Evolutionary conservation across 2,797 vertebrate genomes (phyloP), one percentile per base, ranked within the genome.

Genomic region (Sebastes goodei): DNA sequence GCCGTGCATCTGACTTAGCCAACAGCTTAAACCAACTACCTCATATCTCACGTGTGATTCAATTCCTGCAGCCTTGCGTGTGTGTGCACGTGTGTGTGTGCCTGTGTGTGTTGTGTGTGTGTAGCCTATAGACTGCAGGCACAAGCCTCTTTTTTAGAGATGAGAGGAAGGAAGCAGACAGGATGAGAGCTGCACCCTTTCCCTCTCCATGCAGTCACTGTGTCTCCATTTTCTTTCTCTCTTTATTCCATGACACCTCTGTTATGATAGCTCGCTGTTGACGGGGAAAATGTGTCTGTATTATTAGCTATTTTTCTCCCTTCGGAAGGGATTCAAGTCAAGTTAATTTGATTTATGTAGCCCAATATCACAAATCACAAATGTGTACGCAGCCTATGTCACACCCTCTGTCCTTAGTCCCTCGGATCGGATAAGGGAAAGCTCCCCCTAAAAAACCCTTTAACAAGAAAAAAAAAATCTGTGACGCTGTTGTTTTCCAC

Each of bases 131-230:
- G 56, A n/a, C 71, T 85, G 82, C 74, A 81, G 64, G 46, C 42
- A 49, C 65, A 77, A 74, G 81, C 82, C 87, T 83, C 80, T 90
- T 89, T 89, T 90, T 92, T 92, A 90, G 85, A 89, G 94, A 93
- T 90, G 88, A 82, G 89, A 94, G 95, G 94, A 96, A 96, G 95
- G 95, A 96, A 96, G 90, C 85, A 84, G 84, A 86, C 92, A 94
- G 94, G 94, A 95, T 92, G 89, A 80, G 90, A 88, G 91, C 94
- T 94, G 92, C 95, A 91, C 95, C 95, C 94, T 95, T 96, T 95
- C 94, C 93, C 87, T 90, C 91, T 87, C 76, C 80, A 72, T 83
- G 86, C 4, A 82, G 87, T 60, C 86, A 4, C 81, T 79, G 71
- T 61, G 83, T 81, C 86, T 83, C 85, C 71, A 86, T 89, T 90